Base-by-base conservation (phyloP, 1,140 invertebrate species). In the Sipha flava region DNA sequence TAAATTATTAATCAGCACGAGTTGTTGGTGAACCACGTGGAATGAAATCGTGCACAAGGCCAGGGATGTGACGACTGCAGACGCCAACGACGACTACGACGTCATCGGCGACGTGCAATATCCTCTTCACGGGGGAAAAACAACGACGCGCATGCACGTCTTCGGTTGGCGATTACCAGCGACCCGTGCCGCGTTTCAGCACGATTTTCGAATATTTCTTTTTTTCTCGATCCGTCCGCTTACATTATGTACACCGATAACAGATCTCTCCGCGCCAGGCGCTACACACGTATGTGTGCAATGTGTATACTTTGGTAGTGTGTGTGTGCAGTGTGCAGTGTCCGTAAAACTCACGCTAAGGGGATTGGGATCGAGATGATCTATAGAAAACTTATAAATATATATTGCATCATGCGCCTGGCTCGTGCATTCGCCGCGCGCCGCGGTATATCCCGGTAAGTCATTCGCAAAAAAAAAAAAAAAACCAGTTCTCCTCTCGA, bases 401-500 rank as follows among this genome's bases (percentile, higher is more conserved):
- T n/a, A n/a, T 16, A 75, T 73, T 75, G 40, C 70, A 29, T 57
- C 31, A 57, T 10, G 21, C 3, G 1, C 21, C 18, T 34, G 14
- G 21, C 18, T 75, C 29, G 52, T 75, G 49, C 40, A 45, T 43
- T 34, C 31, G n/a, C 40, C 64, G 37, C 31, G 9, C 16, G 31
- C 49, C n/a, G n/a, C n/a, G n/a, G n/a, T n/a, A n/a, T n/a, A 18
- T 68, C 40, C 40, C 34, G 18, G 62, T 14, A 23, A 26, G 1
- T 40, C 62, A 18, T n/a, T n/a, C n/a, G 10, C 37, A 10, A 40
- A 6, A 40, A 40, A 6, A 6, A 40, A 6, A 6, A 26, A 37
- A 59, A 75, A 77, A 77, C 73, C 52, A 77, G 73, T 43, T 75
- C 52, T 40, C 10, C 37, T 47, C 23, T 70, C 26, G 66, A 70